Conservation (phyloP, 2,113 vertebrate species). For the Nycticryphes semicollaris region DNA sequence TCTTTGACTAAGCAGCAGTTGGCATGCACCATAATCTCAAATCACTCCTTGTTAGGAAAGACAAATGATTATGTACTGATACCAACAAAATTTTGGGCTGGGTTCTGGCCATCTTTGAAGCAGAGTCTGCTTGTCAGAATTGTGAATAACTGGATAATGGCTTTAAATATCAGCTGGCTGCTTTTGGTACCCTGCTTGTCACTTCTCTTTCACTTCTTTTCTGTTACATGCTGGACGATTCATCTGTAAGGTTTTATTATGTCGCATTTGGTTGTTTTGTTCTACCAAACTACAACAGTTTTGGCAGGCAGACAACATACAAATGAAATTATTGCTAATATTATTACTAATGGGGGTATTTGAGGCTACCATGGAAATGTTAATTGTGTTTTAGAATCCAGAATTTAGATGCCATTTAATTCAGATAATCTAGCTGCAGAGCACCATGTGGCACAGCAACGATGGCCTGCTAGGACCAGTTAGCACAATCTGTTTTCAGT, state of each 20-base stretch:
- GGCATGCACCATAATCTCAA: neutral
- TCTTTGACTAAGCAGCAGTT: neutral
- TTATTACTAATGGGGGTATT: constrained; percentile 46
- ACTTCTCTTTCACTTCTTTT: neutral
- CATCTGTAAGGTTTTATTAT: neutral
- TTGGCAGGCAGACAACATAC: constrained; percentile 37
- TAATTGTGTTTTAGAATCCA: constrained; percentile 34
- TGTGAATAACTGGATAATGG: neutral
- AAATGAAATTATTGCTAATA: constrained; percentile 57
- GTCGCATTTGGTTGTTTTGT: constrained; percentile 1
- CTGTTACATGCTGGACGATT: neutral
- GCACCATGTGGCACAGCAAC: neutral
- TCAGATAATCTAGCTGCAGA: neutral
- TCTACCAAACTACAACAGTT: constrained; percentile 6
- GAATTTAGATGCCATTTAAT: constrained; percentile 52
- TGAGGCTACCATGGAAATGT: constrained; percentile 59
- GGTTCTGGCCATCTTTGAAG: neutral
- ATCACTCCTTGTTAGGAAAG: neutral
- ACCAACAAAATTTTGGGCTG: neutral
- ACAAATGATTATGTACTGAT: neutral
- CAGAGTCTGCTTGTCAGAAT: neutral
- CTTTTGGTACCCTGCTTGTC: neutral
- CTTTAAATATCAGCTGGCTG: neutral
- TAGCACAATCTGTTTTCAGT: neutral
- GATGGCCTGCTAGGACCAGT: neutral